phyloP scores from a whole-genome alignment of 2,797 vertebrate genomes.

The Notolepis coatsorum region DNA sequence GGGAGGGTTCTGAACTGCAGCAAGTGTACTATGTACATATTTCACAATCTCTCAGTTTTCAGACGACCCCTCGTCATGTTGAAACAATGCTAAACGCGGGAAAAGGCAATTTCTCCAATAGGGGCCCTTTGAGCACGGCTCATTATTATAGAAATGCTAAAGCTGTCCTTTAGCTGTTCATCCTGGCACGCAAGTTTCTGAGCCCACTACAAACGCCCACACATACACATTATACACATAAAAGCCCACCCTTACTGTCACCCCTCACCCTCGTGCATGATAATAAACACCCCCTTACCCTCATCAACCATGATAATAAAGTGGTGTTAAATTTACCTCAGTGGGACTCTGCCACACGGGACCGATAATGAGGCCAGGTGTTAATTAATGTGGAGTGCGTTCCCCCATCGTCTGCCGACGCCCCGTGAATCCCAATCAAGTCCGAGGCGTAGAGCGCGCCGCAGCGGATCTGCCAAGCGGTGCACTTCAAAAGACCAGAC shows the following conservation, averaged over 20 bases:
- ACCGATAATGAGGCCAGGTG: conserved; percentile 81
- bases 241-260: background rate
- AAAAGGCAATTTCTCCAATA: too few species aligned
- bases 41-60: too few species aligned
- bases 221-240: background rate
- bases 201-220: conserved; percentile 21
- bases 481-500: conserved; percentile 73
- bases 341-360: conserved; percentile 71
- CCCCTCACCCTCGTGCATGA: background rate
- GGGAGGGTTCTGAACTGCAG: too few species aligned
- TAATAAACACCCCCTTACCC: conserved; percentile 15
- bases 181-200: conserved; percentile 56
- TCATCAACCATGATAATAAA: conserved; percentile 58
- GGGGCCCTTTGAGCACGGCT: too few species aligned
- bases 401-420: conserved; percentile 59
- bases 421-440: conserved; percentile 72
- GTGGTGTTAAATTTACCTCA: conserved; percentile 71
- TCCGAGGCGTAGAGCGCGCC: conserved; percentile 38
- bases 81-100: too few species aligned
- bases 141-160: conserved; percentile 63
- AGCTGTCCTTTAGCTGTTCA: conserved; percentile 66
- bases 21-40: too few species aligned
- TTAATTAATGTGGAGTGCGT: conserved; percentile 76
- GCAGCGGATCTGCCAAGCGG: conserved; percentile 66
- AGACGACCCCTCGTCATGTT: too few species aligned